Percentiles rank a stretch among this genome's conserved stretches.
These are phyloP conservation scores for Ophion slaviceki DNA, from an alignment of 2,888 invertebrate species.

Conservation along the genomic window DNA sequence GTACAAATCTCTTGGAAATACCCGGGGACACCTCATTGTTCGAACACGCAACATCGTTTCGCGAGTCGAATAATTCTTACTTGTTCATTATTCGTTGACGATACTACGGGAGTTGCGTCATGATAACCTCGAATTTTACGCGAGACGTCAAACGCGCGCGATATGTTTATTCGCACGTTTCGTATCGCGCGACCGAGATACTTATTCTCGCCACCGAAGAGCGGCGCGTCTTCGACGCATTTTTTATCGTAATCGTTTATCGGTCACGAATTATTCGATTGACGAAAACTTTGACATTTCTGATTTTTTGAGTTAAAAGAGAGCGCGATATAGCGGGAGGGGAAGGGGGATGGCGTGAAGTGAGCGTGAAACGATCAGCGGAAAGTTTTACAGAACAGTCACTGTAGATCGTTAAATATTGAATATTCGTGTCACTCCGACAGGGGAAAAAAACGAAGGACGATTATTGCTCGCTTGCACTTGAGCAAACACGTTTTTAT, in stretches of 20 bases:
- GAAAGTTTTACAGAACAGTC: not conserved
- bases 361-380: not conserved
- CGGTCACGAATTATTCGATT: not conserved
- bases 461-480: not conserved
- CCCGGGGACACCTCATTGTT: not conserved
- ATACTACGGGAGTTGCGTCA: slow-evolving; percentile 41
- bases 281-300: not conserved
- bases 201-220: not conserved
- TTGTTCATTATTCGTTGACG: not conserved
- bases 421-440: not conserved
- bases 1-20: not conserved
- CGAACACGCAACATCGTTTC: not conserved
- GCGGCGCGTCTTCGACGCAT: not conserved
- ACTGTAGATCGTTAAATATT: not conserved
- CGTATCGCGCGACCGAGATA: not conserved
- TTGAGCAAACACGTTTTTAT: not conserved
- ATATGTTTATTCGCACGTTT: not conserved
- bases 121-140: slow-evolving; percentile 65
- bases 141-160: slow-evolving; percentile 8
- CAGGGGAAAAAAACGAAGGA: not conserved
- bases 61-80: not conserved
- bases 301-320: not conserved
- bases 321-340: slow-evolving; percentile 8
- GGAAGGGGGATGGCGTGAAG: too few relatives aligned
- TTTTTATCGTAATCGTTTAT: not conserved